Base-by-base conservation (phyloP, 2,797 vertebrate genomes). In the Pteronotus mesoamericanus region DNA sequence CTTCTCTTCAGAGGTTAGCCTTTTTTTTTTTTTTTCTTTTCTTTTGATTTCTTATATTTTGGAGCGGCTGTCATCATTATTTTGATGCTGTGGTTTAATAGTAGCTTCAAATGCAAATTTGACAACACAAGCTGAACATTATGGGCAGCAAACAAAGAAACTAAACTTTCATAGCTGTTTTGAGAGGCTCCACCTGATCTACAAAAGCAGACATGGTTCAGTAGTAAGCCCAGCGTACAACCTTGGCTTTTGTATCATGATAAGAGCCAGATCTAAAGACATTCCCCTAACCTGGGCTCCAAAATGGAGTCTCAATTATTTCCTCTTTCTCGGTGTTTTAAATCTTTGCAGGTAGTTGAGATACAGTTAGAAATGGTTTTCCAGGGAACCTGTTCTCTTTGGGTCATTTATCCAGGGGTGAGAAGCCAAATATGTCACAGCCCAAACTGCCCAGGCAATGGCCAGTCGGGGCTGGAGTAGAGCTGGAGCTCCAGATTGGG, bases 81-180 rank as follows among this genome's bases (percentile, higher is more conserved):
- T 91, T 88, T 86, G 95, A 95, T 72, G 96, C 82, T 71, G 16
- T 7, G 14, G 53, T 92, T 97, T 98, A 96, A 98, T 94, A 97
- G 95, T 39, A 8, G 77, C 89, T 98, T 98, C 98, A 97, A 97
- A 98, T 98, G 98, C 97, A 98, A 98, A 98, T 98, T 90, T 97
- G 89, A 91, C 84, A 86, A 93, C 89, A 83, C 86, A 85, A 96
- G 94, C 90, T 89, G 88, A 89, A 94, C 88, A 97, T 69, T 78
- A 53, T 0, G 46, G 57, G 71, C 19, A 21, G 51, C 55, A 57
- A 82, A 95, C 82, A 97, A 97, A 98, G 92, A 69, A 96, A 48
- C 72, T 21, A 19, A 79, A 95, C 74, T 96, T 95, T 88, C 77
- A 66, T 0, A 61, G 39, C 94, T 86, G 80, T 84, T 97, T 51